These are phyloP conservation scores for Chunga burmeisteri DNA, from an alignment of 2,113 vertebrate genomes.

Conservation along the genomic window DNA sequence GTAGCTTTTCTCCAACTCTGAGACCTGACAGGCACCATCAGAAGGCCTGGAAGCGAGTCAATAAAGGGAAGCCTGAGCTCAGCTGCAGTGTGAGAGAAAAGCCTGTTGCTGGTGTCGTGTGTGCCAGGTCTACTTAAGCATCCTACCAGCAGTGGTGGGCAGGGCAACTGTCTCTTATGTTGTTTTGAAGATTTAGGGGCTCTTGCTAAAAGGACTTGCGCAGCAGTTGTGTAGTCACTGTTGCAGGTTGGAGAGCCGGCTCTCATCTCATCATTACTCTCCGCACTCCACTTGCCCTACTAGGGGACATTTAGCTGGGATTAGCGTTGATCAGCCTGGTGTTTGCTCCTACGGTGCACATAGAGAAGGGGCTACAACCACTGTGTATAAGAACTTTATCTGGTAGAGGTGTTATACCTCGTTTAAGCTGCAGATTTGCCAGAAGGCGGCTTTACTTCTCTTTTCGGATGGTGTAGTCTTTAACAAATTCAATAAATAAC, in stretches of 20 bases:
- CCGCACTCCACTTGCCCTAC: not conserved
- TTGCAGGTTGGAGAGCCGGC: not conserved
- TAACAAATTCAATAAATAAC: not conserved
- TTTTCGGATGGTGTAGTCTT: not conserved
- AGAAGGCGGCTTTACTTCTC: not conserved
- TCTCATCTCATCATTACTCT: not conserved
- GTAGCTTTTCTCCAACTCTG: not conserved
- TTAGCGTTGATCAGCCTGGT: not conserved
- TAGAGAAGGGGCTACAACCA: not conserved
- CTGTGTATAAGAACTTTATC: not conserved
- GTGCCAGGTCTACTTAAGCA: not conserved
- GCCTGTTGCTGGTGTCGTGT: not conserved
- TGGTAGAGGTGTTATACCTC: not conserved
- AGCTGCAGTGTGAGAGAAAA: not conserved
- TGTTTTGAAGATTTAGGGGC: not conserved
- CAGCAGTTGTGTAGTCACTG: not conserved
- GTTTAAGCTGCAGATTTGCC: not conserved
- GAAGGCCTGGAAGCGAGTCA: not conserved
- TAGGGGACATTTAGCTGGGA: not conserved
- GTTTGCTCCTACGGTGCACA: not conserved
- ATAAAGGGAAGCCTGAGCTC: not conserved
- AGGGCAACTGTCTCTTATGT: rapidly evolving
- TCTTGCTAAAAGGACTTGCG: not conserved
- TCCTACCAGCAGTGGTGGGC: not conserved
- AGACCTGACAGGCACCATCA: not conserved